Base-by-base conservation (phyloP, 92 coral and sea anemone species). In the Phymanthus crucifer region DNA sequence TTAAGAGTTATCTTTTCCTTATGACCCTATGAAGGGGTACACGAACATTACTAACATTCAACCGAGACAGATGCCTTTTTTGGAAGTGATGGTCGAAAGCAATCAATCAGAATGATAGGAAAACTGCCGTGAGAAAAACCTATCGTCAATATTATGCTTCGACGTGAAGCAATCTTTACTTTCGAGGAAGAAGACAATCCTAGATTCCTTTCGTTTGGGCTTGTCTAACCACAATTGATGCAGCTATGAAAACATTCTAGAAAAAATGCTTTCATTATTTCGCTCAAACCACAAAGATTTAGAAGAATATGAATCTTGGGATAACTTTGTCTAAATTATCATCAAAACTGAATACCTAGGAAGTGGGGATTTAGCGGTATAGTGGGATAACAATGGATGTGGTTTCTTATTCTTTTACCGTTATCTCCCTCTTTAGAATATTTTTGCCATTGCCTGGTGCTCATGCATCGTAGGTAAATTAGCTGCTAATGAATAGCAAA, bases 51-150 rank as follows among this genome's bases (percentile, higher is more conserved):
- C 32, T 29, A 27, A 12, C 4, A 61, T 38, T 40, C 40, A 71
- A 61, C 72, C 81, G 68, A 33, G 31, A 61, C 81, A 35, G 66
- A 76, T 35, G 36, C 80, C 80, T 19, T 64, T 40, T 77, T 77
- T 77, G 81, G 81, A 14, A 35, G 52, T 36, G 23, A n/a, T 31
- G 21, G 34, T 18, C 33, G 29, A 33, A 57, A 43, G 36, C 2
- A 32, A 61, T 61, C 68, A 61, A 61, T 61, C 34, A 61, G 35
- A 61, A 61, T 57, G 24, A n/a, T 26, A 18, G 36, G 37, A 9
- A 58, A 34, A 75, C 18, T 57, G 70, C 43, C 79, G 24, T 75
- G 31, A 75, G 79, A 75, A 75, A 74, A 4, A 34, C 26, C 52
- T 43, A 0, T 17, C 40, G 26, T n/a, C 36, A 11, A 46, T 40